These are phyloP conservation scores for Megaceryle maxima DNA, from an alignment of 2,113 vertebrate genomes.

Conservation along the genomic window DNA sequence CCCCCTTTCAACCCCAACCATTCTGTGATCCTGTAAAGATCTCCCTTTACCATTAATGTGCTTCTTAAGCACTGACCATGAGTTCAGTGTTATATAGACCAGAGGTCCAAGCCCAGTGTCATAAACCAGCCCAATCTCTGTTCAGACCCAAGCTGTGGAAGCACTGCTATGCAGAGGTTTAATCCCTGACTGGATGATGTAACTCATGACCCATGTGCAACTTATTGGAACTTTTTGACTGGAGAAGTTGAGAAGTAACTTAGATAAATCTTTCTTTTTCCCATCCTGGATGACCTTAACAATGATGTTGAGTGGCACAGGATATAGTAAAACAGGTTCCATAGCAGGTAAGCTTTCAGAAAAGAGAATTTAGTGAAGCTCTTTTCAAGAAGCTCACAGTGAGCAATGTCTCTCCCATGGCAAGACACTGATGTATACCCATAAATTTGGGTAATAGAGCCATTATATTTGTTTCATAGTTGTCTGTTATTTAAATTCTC, in stretches of 20 bases:
- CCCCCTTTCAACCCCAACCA: background rate
- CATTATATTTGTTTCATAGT: background rate
- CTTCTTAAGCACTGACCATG: background rate
- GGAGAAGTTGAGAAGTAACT: background rate
- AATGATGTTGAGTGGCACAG: background rate
- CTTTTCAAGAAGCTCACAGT: background rate
- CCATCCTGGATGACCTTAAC: background rate
- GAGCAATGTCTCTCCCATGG: background rate
- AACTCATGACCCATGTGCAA: background rate
- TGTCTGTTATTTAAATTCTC: background rate
- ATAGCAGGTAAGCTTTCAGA: background rate
- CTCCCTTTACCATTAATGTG: background rate
- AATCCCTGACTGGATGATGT: background rate
- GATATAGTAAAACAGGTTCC: background rate
- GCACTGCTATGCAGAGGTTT: background rate
- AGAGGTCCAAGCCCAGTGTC: background rate
- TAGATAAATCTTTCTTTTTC: background rate
- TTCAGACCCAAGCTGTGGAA: background rate
- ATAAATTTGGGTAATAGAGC: background rate
- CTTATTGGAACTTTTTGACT: background rate
- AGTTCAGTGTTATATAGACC: background rate
- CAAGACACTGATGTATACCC: background rate
- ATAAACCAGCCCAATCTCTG: background rate
- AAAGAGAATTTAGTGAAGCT: background rate
- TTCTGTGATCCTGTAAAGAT: background rate